A percentile compares a stretch with the other conserved stretches of the same genome.
These are phyloP conservation scores for Bhutanitis thaidina DNA, from an alignment of 2,888 invertebrate species.

Conservation along the genomic window DNA sequence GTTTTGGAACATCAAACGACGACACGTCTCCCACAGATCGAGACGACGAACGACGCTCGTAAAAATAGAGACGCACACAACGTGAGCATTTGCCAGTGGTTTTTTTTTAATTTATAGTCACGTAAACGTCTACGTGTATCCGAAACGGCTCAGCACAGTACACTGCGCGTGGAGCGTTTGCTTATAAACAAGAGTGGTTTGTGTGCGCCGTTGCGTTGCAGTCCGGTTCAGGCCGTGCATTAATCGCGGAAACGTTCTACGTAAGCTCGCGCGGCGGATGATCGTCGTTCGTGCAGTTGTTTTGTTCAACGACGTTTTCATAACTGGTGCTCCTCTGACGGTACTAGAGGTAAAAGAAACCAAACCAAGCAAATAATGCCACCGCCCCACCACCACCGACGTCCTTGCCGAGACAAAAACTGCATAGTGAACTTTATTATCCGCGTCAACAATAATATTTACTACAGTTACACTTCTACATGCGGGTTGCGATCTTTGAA, in stretches of 20 bases:
- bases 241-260: slow-evolving; percentile 40
- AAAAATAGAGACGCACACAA: slow-evolving; percentile 35
- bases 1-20: slow-evolving; percentile 24
- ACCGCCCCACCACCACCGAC: slow-evolving; percentile 36
- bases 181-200: slow-evolving; percentile 61
- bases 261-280: slow-evolving; percentile 22
- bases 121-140: slow-evolving; percentile 65
- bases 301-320: slow-evolving; percentile 8
- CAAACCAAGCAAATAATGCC: slow-evolving; percentile 40
- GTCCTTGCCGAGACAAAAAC: slow-evolving; percentile 35
- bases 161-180: slow-evolving; percentile 44
- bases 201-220: slow-evolving; percentile 35
- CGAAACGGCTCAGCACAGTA: slow-evolving; percentile 45
- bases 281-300: slow-evolving; percentile 8
- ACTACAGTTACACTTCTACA: no score
- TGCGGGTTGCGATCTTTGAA: no score
- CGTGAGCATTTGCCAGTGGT: slow-evolving; percentile 27
- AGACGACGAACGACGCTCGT: slow-evolving; percentile 23
- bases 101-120: slow-evolving; percentile 55
- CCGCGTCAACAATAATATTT: no score
- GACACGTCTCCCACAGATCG: slow-evolving; percentile 18
- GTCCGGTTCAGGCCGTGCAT: slow-evolving; percentile 37
- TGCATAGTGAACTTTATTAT: slow-evolving; percentile 24
- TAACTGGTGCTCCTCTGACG: slow-evolving; percentile 31
- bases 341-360: slow-evolving; percentile 56